Evolutionary conservation across 1,140 invertebrate genomes (phyloP).

Genomic region (Scylla paramamosain): DNA sequence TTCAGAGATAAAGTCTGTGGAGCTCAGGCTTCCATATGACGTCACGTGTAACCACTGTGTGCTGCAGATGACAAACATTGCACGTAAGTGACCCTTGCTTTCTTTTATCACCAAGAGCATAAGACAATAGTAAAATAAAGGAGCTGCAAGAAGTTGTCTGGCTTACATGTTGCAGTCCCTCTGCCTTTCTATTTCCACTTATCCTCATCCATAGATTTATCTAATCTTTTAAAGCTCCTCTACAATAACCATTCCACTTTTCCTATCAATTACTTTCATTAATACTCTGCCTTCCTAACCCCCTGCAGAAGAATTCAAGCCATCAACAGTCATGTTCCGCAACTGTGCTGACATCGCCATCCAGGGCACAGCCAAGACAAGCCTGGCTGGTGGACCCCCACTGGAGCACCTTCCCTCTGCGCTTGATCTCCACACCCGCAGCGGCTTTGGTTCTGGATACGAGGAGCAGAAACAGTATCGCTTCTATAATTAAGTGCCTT

Average conservation of each 20-base stretch:
- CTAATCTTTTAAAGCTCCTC: no score
- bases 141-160: not conserved
- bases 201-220: no score
- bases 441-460: not conserved
- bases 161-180: no score
- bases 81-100: conserved; percentile 30
- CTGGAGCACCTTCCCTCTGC: not conserved
- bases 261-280: no score
- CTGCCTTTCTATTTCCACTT: no score
- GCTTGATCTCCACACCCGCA: not conserved
- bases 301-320: conserved; percentile 64
- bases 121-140: no score
- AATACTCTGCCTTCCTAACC: no score
- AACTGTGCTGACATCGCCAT: conserved; percentile 71
- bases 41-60: conserved; percentile 74
- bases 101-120: not conserved
- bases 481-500: not conserved
- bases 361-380: conserved; percentile 25
- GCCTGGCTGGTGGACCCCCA: not conserved
- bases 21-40: conserved; percentile 59
- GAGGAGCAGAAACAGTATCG: not conserved
- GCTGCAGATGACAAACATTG: conserved; percentile 69
- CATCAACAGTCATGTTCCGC: conserved; percentile 63
- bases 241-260: no score
- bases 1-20: not conserved